These are phyloP conservation scores for Podarcis cretensis DNA, from an alignment of 2,113 vertebrate species.

Conservation along the genomic window DNA sequence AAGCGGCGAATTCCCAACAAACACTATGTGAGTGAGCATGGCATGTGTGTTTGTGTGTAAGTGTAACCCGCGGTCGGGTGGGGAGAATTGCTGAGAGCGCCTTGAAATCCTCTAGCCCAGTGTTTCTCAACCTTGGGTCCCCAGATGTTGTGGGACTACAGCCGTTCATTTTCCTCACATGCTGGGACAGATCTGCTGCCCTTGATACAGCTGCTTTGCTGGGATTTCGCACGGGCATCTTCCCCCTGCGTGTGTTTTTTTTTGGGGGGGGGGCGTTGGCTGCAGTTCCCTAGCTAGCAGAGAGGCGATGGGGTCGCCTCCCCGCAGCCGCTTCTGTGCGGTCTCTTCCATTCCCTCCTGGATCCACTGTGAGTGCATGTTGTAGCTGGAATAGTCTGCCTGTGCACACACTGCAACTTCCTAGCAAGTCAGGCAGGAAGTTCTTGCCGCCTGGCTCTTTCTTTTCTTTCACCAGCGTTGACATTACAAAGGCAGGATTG, in stretches of 20 bases:
- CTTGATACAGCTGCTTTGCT: background rate
- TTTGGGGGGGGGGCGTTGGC: background rate
- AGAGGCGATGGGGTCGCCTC: background rate
- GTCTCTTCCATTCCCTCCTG: background rate
- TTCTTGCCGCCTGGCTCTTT: background rate
- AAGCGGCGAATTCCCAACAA: slow-evolving; percentile 84
- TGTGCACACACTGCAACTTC: background rate
- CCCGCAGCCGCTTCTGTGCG: background rate
- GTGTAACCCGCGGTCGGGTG: background rate
- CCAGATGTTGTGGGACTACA: too few species aligned
- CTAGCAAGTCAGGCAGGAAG: slow-evolving; percentile 10
- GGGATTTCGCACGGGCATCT: background rate
- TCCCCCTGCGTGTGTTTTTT: background rate
- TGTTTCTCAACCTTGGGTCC: too few species aligned
- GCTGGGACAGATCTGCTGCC: background rate
- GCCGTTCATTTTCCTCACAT: background rate
- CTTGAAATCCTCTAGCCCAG: background rate
- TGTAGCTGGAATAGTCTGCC: background rate
- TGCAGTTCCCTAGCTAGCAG: background rate
- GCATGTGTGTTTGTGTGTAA: background rate
- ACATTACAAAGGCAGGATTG: slow-evolving; percentile 20
- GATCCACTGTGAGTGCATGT: background rate
- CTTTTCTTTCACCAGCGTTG: background rate
- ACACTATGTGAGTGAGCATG: slow-evolving; percentile 79
- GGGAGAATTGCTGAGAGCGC: too few species aligned